phyloP scores from a whole-genome alignment of 2,888 invertebrate genomes.

The Drepanosiphum platanoidis region DNA sequence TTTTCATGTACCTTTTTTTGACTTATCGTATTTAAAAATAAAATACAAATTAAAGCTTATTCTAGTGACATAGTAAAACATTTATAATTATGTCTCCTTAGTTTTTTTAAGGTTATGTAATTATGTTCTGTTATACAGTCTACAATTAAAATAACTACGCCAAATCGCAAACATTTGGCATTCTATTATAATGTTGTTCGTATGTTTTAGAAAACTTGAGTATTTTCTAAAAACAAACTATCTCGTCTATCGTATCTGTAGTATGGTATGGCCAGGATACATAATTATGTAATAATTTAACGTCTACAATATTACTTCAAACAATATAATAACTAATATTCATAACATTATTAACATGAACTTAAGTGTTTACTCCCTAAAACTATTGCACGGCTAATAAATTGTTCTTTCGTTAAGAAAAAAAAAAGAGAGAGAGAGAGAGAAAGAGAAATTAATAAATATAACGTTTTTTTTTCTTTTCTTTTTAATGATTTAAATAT shows the following conservation, averaged over 20 bases:
- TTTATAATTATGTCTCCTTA: neutral
- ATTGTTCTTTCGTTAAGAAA: neutral
- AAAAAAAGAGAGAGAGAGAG: too few relatives aligned
- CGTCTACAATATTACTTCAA: neutral
- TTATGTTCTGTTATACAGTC: too few relatives aligned
- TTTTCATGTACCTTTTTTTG: too few relatives aligned
- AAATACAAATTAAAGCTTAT: conserved; percentile 16
- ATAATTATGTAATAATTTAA: neutral
- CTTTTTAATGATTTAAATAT: conserved; percentile 10
- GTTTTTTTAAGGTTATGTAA: neutral
- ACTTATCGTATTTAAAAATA: neutral
- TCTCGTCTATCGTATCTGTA: neutral
- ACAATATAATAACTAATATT: neutral
- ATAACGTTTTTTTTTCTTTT: neutral
- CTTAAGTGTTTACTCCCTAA: neutral
- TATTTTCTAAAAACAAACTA: neutral
- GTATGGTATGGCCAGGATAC: neutral
- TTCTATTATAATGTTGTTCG: conserved; percentile 8
- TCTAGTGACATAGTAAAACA: neutral
- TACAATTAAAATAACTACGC: neutral
- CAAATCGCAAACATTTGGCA: conserved; percentile 5
- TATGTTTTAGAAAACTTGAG: neutral
- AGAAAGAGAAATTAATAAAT: too few relatives aligned
- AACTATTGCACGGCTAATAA: neutral
- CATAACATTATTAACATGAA: neutral